Evolutionary conservation across 53 echinoderm and acorn worm genomes (phyloP).

Genomic region (Echinarachnius parma): DNA sequence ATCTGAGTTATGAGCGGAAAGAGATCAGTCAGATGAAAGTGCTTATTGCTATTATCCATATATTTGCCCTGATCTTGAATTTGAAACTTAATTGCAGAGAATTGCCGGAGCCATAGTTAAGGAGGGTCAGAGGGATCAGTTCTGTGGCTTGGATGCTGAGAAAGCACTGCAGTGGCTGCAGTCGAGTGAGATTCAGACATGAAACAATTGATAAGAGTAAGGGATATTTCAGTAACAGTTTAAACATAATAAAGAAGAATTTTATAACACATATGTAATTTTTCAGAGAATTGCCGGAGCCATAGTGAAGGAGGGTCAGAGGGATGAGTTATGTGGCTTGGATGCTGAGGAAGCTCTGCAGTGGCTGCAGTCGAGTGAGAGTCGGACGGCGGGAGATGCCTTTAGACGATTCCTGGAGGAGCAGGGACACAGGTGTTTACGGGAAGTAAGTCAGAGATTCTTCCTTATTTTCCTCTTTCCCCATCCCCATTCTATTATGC

Average conservation of each 20-base stretch:
- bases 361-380: conserved; percentile 47
- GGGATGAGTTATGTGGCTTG: conserved; percentile 30
- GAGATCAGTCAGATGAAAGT: no score
- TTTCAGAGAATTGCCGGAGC: conserved; percentile 52
- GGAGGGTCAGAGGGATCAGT: conserved; percentile 34
- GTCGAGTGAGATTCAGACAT: no score
- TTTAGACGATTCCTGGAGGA: conserved; percentile 48
- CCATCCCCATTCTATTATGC: no score
- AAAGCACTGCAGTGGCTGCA: conserved; percentile 50
- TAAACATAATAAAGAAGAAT: no score
- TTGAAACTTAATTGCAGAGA: no score
- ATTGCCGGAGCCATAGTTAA: conserved; percentile 32
- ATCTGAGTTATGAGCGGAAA: no score
- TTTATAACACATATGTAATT: no score
- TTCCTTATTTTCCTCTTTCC: no score
- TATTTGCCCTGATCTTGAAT: no score
- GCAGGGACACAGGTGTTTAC: conserved; percentile 64
- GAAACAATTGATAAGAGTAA: no score
- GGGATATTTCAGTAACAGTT: no score
- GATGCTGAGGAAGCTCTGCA: conserved; percentile 34
- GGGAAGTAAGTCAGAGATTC: conserved; percentile 54
- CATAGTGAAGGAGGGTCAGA: conserved; percentile 32
- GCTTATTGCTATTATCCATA: no score
- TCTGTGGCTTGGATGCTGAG: conserved; percentile 35
- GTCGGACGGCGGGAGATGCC: conserved; percentile 45